A percentile compares a stretch with the other conserved stretches of the same genome.
phyloP scores from a whole-genome alignment of 2,113 vertebrate species.

The Ibidorhyncha struthersii region DNA sequence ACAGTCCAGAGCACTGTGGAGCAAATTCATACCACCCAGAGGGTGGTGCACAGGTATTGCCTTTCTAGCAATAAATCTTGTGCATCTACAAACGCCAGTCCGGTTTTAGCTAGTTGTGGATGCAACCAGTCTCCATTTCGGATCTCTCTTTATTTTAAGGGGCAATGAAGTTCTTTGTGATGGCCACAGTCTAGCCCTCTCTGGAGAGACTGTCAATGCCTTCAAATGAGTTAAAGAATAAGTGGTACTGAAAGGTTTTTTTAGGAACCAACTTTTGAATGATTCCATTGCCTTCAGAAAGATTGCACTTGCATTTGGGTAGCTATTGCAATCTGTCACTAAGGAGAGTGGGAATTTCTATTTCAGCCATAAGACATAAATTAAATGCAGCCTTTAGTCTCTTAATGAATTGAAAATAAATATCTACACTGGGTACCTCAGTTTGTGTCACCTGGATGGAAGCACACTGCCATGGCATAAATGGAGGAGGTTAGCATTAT shows the following conservation, averaged over 20 bases:
- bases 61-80: not conserved
- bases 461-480: not conserved
- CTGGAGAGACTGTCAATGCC: not conserved
- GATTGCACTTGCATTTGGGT: not conserved
- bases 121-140: not conserved
- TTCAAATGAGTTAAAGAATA: not conserved
- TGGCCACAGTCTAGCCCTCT: not conserved
- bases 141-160: not conserved
- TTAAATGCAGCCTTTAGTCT: not conserved
- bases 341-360: not conserved
- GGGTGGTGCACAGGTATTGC: not conserved
- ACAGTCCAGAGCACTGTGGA: not conserved
- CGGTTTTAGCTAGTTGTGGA: not conserved
- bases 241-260: not conserved
- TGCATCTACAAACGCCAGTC: not conserved
- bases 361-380: not conserved
- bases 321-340: not conserved
- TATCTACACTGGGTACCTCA: too few relatives aligned
- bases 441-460: not conserved
- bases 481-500: not conserved
- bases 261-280: not conserved
- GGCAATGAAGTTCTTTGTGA: not conserved
- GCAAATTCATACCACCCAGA: not conserved
- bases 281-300: not conserved
- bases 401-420: not conserved